Evolutionary conservation across 23 tunicate genomes (phyloP), one percentile per base, ranked within the genome.

Genomic region (Ciona savignyi): DNA sequence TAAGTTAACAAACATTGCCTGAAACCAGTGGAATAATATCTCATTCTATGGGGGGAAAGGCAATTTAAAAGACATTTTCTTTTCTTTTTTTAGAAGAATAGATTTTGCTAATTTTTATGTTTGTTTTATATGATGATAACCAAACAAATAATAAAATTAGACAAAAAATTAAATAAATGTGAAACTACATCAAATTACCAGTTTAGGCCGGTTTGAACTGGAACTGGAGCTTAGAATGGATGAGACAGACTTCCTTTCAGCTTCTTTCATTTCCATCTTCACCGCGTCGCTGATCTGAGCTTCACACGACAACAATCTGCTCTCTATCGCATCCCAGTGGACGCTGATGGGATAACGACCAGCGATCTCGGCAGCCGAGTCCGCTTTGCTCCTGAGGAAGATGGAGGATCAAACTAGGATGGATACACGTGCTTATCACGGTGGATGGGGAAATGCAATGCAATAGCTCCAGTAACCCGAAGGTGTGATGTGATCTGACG

Each of bases 301-400:
- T 48, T 85, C 86, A 28, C 97, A 91, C 32, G 68, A 76, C 65
- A 91, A 70, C 83, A 91, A 51, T 21, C 90, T 62, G 78, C 78
- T 77, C 70, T 91, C 97, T 33, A 71, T 76, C 51, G 81, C 67
- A 62, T 85, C 97, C 97, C 97, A 91, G 75, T 76, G 86, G 29
- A 85, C 65, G 27, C 72, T 51, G 56, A 75, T 60, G 19, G 97
- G 97, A 78, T 68, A 85, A 20, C 91, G 73, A 3, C 83, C 86
- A 20, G 91, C 84, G 2, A 91, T 77, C 32, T 84, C 91, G 2
- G 48, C 3, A 51, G 86, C 91, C 0, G 85, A 75, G 19, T 91
- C 93, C 0, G 67, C 77, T 28, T 74, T 62, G 35, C 83, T 80
- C 64, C 96, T 88, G 33, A 51, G 51, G 25, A 63, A 42, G 15